A percentile compares a stretch with the other conserved stretches of the same genome.
Evolutionary conservation across 2,888 invertebrate species (phyloP).

Genomic region (Nemoura dubitans): DNA sequence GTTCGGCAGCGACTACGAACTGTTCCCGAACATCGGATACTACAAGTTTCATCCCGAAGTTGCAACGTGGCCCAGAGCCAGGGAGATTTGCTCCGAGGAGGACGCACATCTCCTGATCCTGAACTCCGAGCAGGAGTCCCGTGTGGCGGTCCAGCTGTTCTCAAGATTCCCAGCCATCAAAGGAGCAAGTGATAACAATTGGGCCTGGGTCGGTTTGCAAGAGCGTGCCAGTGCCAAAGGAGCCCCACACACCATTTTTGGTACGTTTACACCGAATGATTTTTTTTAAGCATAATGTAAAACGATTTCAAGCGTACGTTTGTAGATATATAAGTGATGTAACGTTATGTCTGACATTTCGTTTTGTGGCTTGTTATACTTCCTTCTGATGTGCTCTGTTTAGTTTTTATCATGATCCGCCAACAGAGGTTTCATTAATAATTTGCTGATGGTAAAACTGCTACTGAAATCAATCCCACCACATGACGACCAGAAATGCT

Average conservation of each 20-base stretch:
- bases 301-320: too few species aligned
- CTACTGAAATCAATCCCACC: too few species aligned
- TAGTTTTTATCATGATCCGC: too few species aligned
- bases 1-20: constrained; percentile 31
- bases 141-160: not conserved
- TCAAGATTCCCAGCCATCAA: not conserved
- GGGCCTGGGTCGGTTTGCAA: constrained; percentile 1
- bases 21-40: constrained; percentile 38
- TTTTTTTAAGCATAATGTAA: too few species aligned
- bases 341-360: too few species aligned
- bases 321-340: too few species aligned
- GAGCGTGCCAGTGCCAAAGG: not conserved
- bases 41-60: constrained; percentile 43
- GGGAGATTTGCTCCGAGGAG: constrained; percentile 36
- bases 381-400: too few species aligned
- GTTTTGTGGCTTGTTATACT: too few species aligned
- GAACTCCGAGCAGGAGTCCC: constrained; percentile 33
- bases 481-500: too few species aligned
- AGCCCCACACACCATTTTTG: not conserved
- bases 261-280: not conserved
- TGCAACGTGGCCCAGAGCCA: constrained; percentile 34
- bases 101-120: constrained; percentile 37
- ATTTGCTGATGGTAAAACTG: too few species aligned
- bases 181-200: not conserved
- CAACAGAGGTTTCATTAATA: too few species aligned